These are phyloP conservation scores for Macrostomum lignano DNA, from an alignment of 1,140 invertebrate species.

Conservation along the genomic window DNA sequence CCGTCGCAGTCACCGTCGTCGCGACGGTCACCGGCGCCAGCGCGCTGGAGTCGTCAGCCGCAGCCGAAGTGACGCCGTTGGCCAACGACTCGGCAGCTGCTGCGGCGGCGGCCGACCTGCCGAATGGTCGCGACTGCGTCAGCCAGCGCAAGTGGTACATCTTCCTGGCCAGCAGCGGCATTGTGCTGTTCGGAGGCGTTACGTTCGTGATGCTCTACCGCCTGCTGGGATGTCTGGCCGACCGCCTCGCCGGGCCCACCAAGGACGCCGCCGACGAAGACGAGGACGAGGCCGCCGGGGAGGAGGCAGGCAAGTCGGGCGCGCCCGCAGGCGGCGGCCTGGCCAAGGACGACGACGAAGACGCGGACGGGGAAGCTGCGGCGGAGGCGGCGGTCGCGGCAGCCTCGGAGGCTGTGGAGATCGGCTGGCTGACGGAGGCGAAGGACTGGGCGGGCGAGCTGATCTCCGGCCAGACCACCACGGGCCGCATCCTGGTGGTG, in stretches of 20 bases:
- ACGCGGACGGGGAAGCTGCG: too few relatives aligned
- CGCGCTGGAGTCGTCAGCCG: neutral
- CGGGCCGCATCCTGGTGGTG: conserved; percentile 92
- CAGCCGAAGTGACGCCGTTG: conserved; percentile 20
- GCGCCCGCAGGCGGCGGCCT: conserved; percentile 1
- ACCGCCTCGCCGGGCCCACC: too few relatives aligned
- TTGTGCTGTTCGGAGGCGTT: conserved; percentile 10
- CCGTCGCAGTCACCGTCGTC: conserved; percentile 2
- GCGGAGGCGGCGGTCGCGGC: too few relatives aligned
- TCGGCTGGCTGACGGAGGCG: conserved; percentile 50
- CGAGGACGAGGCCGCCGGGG: too few relatives aligned
- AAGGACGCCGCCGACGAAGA: too few relatives aligned
- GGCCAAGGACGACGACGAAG: conserved; percentile 8
- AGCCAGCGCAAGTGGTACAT: conserved; percentile 19
- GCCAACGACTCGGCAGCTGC: conserved; percentile 36
- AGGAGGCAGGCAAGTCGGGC: conserved; percentile 3
- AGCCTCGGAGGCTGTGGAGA: conserved; percentile 26
- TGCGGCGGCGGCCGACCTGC: conserved; percentile 46
- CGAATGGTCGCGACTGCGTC: conserved; percentile 11
- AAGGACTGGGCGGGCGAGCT: conserved; percentile 99
- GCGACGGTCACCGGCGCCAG: neutral
- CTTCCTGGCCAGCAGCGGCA: conserved; percentile 17
- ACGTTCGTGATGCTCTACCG: conserved; percentile 12
- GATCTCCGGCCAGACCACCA: conserved; percentile 96
- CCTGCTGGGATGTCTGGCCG: too few relatives aligned